phyloP scores from a whole-genome alignment of 1,140 invertebrate genomes.

The Microplitis mediator region DNA sequence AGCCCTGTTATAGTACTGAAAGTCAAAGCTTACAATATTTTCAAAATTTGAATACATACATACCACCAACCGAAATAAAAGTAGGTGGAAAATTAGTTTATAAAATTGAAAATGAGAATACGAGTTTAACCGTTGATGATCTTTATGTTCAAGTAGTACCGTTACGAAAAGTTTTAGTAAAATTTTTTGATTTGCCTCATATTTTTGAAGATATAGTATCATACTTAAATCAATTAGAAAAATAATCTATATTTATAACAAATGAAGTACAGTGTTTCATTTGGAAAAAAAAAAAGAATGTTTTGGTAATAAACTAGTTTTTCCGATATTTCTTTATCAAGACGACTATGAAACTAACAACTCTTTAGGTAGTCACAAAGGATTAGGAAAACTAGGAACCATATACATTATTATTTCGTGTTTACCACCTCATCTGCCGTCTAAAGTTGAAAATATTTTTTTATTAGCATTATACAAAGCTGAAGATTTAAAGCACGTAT shows the following conservation, averaged over 20 bases:
- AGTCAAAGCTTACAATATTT: constrained; percentile 25
- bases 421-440: constrained; percentile 10
- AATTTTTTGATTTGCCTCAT: constrained; percentile 13
- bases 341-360: constrained; percentile 17
- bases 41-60: constrained; percentile 21
- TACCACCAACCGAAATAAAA: constrained; percentile 19
- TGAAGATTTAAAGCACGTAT: neutral
- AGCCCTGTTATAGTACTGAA: neutral
- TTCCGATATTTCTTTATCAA: constrained; percentile 1
- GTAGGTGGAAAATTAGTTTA: constrained; percentile 11
- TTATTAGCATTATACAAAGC: constrained; percentile 3
- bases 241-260: neutral
- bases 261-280: neutral
- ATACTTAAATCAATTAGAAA: neutral
- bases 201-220: neutral
- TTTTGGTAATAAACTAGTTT: constrained; percentile 1
- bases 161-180: constrained; percentile 9
- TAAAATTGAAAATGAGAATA: neutral
- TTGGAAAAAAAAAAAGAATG: constrained; percentile 5
- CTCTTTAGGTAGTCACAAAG: neutral
- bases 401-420: constrained; percentile 5
- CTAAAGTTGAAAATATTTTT: constrained; percentile 15
- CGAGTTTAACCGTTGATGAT: neutral
- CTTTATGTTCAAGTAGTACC: constrained; percentile 4
- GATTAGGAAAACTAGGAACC: neutral